phyloP scores from a whole-genome alignment of 2,113 vertebrate species.

The Phylloscopus whistleri region DNA sequence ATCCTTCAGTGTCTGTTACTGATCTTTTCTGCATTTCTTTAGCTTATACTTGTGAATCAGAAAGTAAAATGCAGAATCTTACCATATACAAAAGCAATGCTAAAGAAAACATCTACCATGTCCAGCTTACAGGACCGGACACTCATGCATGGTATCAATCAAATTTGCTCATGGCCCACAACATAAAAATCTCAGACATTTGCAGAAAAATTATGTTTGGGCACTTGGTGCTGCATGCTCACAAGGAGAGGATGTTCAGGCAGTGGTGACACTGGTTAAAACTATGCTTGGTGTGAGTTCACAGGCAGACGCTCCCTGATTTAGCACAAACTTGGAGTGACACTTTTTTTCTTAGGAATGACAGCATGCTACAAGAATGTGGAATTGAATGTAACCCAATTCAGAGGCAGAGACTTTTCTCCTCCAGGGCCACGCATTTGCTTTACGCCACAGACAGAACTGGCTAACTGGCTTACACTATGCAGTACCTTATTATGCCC shows the following conservation, averaged over 20 bases:
- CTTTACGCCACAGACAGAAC: background rate
- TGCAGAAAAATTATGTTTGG: background rate
- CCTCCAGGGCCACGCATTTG: background rate
- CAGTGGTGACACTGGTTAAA: background rate
- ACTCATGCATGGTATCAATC: background rate
- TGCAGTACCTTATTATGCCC: background rate
- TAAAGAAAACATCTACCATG: background rate
- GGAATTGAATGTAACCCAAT: background rate
- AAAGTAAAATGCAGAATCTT: background rate
- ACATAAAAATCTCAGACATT: background rate
- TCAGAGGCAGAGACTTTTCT: background rate
- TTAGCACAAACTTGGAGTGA: background rate
- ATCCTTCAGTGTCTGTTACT: slow-evolving; percentile 24
- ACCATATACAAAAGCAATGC: background rate
- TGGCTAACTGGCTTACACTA: background rate
- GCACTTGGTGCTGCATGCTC: background rate
- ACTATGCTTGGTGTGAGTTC: background rate
- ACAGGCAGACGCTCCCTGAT: background rate
- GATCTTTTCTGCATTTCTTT: slow-evolving; percentile 25
- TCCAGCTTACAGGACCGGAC: background rate
- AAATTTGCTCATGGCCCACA: background rate
- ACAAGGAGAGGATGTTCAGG: background rate
- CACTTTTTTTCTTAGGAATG: slow-evolving; percentile 10
- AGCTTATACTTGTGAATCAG: background rate
- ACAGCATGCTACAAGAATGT: background rate